Percentiles rank a stretch among this genome's conserved stretches.
These are phyloP conservation scores for Bicyclus anynana DNA, from an alignment of 1,140 invertebrate genomes.

Conservation along the genomic window DNA sequence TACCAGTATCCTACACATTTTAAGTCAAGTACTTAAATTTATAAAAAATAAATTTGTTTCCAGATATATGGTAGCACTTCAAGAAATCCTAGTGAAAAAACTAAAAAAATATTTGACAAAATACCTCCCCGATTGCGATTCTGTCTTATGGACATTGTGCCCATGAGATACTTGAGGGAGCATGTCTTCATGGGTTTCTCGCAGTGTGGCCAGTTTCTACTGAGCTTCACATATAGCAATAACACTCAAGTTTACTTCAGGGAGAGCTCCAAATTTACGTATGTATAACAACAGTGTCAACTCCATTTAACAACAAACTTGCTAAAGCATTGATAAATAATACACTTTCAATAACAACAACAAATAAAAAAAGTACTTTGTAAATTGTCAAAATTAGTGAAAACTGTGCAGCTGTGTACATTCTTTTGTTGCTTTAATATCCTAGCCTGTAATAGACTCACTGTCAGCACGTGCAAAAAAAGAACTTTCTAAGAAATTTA, in stretches of 20 bases:
- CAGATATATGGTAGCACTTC: constrained; percentile 66
- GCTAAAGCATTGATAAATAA: no score
- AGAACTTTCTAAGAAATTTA: no score
- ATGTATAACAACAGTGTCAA: constrained; percentile 36
- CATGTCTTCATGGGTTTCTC: constrained; percentile 96
- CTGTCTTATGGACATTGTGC: constrained; percentile 79
- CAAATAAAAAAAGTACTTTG: no score
- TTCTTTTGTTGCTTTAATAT: no score
- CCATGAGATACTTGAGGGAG: constrained; percentile 67
- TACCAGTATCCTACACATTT: no score
- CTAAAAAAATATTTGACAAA: constrained; percentile 75
- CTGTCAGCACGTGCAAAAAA: no score
- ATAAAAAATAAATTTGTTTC: constrained; percentile 25
- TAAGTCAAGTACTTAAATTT: no score
- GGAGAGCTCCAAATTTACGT: constrained; percentile 71
- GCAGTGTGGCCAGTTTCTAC: constrained; percentile 93
- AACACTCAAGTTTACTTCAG: constrained; percentile 56
- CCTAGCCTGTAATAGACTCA: no score
- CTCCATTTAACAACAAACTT: no score
- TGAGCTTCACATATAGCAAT: constrained; percentile 84
- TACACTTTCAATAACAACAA: no score
- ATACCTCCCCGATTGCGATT: constrained; percentile 80
- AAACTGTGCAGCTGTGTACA: no score
- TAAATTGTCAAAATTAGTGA: no score
- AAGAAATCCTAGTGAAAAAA: constrained; percentile 51